Base-by-base conservation (phyloP, 2,113 vertebrate genomes). In the Notothenia coriiceps region DNA sequence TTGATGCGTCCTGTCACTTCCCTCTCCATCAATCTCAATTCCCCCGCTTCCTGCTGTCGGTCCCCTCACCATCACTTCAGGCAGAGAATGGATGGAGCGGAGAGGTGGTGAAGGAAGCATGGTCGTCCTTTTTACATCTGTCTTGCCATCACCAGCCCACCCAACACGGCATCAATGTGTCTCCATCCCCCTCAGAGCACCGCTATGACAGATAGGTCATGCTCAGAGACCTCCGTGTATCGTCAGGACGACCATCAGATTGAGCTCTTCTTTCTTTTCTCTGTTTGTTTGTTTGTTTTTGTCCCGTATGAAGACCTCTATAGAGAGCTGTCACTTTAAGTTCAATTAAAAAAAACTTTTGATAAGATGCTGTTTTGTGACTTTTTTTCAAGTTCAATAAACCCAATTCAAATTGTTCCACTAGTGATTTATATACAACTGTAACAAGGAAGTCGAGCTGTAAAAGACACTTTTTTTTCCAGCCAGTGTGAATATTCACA, bases 331-430 rank as follows among this genome's bases (percentile, higher is more conserved):
- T 85, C 71, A 81, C 85, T 92, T 91, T 88, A 82, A 88, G 82
- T 90, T 92, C 33, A 75, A 94, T 92, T 90, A 94, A 94, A 95
- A 92, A 91, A 92, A 87, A 83, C 82, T 93, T 95, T 94, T 94
- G 93, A 90, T 94, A 92, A 90, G 61, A 80, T 43, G 33, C 84
- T n/a, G 82, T 57, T 66, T 74, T 72, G 77, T 79, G 65, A 54
- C 43, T 70, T 76, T 77, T 29, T 52, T 69, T 49, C 25, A 15
- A 13, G 49, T 29, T 46, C 35, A 69, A 61, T 35, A 20, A 1
- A n/a, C 1, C 0, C 43, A 56, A 5, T 46, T 56, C 12, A 47
- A 22, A 9, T 2, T 56, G 40, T 66, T 11, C 11, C 13, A 64
- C 8, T 22, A 20, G 4, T 54, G 13, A 46, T 63, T 69, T 18